Evolutionary conservation across 1,140 invertebrate species (phyloP), one percentile per base, ranked within the genome.

Genomic region (Hyphantria cunea): DNA sequence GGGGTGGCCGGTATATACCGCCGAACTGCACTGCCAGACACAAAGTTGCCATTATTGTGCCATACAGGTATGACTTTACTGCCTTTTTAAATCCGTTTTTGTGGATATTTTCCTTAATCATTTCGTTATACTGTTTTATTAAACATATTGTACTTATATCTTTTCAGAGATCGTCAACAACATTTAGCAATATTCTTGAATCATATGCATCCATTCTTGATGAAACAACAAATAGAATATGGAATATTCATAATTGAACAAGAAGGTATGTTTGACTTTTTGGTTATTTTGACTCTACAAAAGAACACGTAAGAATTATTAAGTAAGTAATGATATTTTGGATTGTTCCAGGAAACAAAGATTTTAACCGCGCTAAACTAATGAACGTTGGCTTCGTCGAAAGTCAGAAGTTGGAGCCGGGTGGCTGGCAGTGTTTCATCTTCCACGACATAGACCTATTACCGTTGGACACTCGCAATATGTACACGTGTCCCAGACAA

Each of bases 161-260:
- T 53, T 65, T 72, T 33, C 83, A 93, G 98, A 65, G 95, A 98
- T 85, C 92, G 98, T 49, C 93, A 94, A 64, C 93, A 95, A 67
- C 98, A 99, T 90, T 93, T 99, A 39, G 92, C 94, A 54, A 92
- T 95, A 48, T 95, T 98, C 76, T 91, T 98, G 7, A 94, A 96
- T 76, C 96, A 98, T 88, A 94, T 99, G 80, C 97, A 99, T 89
- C 97, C 97, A 15, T 95, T 99, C 71, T 92, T 99, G 31, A 95
- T 96, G 86, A 94, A 95, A 65, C 98, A 99, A 88, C 95, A 97
- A 86, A 93, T 99, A 52, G 96, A 98, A 78, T 99, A 99, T 91
- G 95, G 95, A 67, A 97, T 99, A 74, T 98, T 97, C 87, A 94
- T 99, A n/a, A 93, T 99, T n/a, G 98, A 99, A 90, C 98, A 99